Conservation (phyloP, 2,113 vertebrate genomes). For the Pampusana beccarii region DNA sequence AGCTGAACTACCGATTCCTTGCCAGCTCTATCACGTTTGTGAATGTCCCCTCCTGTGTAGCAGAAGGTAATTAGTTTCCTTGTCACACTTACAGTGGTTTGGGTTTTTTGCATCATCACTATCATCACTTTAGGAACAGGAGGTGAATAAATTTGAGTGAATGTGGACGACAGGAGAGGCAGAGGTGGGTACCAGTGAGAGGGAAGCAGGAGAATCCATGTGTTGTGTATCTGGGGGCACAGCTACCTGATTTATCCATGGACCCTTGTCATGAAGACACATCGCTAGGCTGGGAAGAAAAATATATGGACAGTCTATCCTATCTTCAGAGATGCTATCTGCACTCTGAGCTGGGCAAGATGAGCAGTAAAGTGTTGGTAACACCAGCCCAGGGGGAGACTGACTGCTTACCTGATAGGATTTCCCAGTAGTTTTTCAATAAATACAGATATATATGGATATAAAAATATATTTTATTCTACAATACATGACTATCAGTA, state of each 20-base stretch:
- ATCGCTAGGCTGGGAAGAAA: neutral
- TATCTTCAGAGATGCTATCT: neutral
- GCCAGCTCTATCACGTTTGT: neutral
- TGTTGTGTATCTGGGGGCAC: neutral
- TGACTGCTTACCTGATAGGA: neutral
- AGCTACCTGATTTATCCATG: neutral
- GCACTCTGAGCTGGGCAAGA: neutral
- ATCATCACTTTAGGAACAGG: fast-evolving
- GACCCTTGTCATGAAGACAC: neutral
- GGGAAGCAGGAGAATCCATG: neutral
- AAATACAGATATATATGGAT: neutral
- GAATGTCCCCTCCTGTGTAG: neutral
- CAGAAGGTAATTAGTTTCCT: conserved; percentile 18
- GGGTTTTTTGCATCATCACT: neutral
- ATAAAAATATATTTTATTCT: neutral
- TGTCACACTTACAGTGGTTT: fast-evolving
- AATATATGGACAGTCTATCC: neutral
- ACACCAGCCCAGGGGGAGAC: neutral
- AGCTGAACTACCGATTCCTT: conserved; percentile 35
- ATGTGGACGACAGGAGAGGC: neutral
- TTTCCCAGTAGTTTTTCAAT: neutral
- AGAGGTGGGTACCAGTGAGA: neutral
- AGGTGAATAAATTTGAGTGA: neutral
- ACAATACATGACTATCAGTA: fast-evolving
- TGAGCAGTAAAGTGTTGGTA: neutral